phyloP scores from a whole-genome alignment of 2,888 invertebrate genomes.

The Drosophila histrio region DNA sequence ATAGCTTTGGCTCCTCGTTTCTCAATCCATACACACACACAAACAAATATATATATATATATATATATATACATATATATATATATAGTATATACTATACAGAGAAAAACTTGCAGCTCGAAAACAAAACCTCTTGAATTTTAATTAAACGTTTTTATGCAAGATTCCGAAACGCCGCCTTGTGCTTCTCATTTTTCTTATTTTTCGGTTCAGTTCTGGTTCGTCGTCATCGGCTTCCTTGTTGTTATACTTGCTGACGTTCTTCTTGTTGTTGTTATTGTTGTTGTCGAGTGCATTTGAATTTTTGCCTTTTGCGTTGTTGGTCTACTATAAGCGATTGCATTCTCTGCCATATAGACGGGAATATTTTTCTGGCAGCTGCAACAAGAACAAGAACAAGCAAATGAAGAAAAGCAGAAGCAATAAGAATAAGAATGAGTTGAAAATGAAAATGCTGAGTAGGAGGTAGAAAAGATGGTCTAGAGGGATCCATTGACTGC shows the following conservation, averaged over 20 bases:
- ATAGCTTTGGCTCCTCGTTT: slow-evolving; percentile 48
- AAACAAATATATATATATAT: slow-evolving; percentile 26
- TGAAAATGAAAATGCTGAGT: slow-evolving; percentile 41
- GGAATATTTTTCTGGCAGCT: slow-evolving; percentile 77
- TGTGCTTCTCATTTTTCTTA: slow-evolving; percentile 42
- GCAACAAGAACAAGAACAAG: slow-evolving; percentile 39
- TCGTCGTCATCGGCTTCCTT: slow-evolving; percentile 42
- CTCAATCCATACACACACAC: slow-evolving; percentile 53
- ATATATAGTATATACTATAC: background rate
- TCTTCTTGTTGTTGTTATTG: slow-evolving; percentile 17
- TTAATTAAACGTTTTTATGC: slow-evolving; percentile 79
- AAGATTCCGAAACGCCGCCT: slow-evolving; percentile 60
- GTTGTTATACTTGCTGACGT: slow-evolving; percentile 12
- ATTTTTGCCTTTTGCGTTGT: slow-evolving; percentile 69
- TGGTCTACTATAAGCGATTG: slow-evolving; percentile 65
- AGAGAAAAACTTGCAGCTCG: slow-evolving; percentile 62
- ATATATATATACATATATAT: background rate
- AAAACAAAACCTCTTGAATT: slow-evolving; percentile 79
- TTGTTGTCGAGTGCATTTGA: slow-evolving; percentile 63
- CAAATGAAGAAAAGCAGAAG: slow-evolving; percentile 26
- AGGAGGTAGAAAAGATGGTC: slow-evolving; percentile 1
- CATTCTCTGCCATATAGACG: slow-evolving; percentile 56
- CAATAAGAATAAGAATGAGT: slow-evolving; percentile 18
- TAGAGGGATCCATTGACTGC: slow-evolving; percentile 66
- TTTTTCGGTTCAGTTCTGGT: slow-evolving; percentile 52